phyloP scores from a whole-genome alignment of 2,797 vertebrate species.

The Megaceryle alcyon region DNA sequence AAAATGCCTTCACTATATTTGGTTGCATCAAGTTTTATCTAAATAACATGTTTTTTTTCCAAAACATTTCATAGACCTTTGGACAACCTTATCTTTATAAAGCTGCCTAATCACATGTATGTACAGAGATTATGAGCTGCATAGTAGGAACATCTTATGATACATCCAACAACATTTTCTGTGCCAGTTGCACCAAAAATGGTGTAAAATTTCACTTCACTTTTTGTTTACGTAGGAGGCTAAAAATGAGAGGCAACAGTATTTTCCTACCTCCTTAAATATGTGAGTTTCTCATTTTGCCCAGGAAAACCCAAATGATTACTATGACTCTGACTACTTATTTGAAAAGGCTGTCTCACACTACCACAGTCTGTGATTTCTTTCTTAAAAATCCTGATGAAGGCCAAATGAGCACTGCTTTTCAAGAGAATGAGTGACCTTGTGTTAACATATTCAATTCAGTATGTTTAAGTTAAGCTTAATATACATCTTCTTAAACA shows the following conservation, averaged over 20 bases:
- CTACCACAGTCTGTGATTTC: background rate
- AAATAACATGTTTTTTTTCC: background rate
- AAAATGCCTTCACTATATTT: background rate
- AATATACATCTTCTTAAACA: background rate
- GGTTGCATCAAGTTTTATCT: background rate
- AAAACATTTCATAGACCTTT: background rate
- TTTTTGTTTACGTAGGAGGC: background rate
- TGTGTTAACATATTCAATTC: background rate
- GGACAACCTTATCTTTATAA: background rate
- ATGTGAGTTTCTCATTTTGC: fast-evolving
- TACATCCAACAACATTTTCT: background rate
- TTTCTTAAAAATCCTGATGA: background rate
- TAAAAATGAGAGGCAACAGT: background rate
- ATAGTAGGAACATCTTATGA: background rate
- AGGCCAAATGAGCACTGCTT: background rate
- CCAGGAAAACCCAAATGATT: background rate
- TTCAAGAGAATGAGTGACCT: background rate
- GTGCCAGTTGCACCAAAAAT: background rate
- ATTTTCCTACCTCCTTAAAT: background rate
- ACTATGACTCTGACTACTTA: fast-evolving
- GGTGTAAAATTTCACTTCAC: background rate
- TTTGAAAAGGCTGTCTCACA: background rate
- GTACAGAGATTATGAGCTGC: background rate
- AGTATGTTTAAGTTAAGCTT: background rate
- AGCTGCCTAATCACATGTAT: background rate